phyloP scores from a whole-genome alignment of 1,140 invertebrate species.

The Spodoptera litura region DNA sequence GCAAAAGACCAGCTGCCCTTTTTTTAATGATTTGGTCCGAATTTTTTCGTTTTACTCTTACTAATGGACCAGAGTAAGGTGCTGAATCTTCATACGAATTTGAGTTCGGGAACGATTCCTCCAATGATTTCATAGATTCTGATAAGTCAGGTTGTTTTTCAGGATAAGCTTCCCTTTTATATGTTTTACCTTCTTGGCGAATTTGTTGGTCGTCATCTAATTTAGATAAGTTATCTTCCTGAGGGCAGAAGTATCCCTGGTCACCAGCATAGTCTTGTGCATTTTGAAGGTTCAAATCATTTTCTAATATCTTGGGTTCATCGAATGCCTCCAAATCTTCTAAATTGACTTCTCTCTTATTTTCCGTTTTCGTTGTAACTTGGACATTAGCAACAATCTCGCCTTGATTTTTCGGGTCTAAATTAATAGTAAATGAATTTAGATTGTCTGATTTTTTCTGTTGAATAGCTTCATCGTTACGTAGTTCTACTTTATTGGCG shows the following conservation, averaged over 20 bases:
- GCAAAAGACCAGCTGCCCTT: conserved; percentile 57
- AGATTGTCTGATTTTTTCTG: conserved; percentile 36
- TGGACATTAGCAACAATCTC: conserved; percentile 45
- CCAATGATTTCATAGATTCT: conserved; percentile 69
- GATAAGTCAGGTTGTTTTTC: conserved; percentile 53
- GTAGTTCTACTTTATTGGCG: conserved; percentile 27
- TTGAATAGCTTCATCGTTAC: conserved; percentile 33
- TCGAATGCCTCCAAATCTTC: conserved; percentile 53
- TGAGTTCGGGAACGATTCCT: conserved; percentile 76
- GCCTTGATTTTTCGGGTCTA: conserved; percentile 47
- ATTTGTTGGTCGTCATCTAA: conserved; percentile 57
- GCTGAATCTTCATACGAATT: conserved; percentile 60
- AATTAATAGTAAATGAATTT: conserved; percentile 24
- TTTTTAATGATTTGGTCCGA: conserved; percentile 60
- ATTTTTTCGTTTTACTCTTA: conserved; percentile 78
- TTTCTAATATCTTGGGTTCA: conserved; percentile 44
- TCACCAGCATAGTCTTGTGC: conserved; percentile 54
- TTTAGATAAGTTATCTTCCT: conserved; percentile 65
- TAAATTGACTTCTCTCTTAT: conserved; percentile 70
- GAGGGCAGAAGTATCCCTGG: conserved; percentile 57
- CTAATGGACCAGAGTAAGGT: conserved; percentile 65
- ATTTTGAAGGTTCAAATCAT: conserved; percentile 50
- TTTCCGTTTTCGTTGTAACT: conserved; percentile 62
- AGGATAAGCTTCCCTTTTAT: conserved; percentile 63
- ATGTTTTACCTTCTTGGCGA: conserved; percentile 53